These are phyloP conservation scores for Excalfactoria chinensis DNA, from an alignment of 2,113 vertebrate genomes.

Conservation along the genomic window DNA sequence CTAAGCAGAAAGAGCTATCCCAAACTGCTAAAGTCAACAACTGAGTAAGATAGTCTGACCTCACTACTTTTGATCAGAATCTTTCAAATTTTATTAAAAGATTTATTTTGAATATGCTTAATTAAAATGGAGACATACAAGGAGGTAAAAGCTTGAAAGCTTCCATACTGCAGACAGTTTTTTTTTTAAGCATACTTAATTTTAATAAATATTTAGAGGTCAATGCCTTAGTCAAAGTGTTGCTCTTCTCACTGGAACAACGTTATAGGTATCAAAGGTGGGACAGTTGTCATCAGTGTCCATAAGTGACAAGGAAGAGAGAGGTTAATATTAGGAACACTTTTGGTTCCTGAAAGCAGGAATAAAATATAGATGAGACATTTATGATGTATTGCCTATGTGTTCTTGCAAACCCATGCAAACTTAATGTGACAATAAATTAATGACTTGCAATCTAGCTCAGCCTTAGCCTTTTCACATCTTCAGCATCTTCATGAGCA, in stretches of 20 bases:
- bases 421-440: neutral
- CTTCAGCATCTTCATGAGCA: neutral
- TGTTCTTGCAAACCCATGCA: neutral
- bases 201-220: neutral
- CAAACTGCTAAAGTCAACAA: neutral
- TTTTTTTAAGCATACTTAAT: neutral
- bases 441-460: neutral
- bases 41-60: neutral
- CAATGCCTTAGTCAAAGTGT: neutral
- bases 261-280: neutral
- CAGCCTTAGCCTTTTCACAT: neutral
- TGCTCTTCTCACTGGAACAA: neutral
- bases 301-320: neutral
- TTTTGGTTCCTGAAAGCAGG: neutral
- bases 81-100: neutral
- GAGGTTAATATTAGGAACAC: neutral
- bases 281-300: neutral
- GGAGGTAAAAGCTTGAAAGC: neutral
- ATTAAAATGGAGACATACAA: neutral
- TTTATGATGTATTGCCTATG: neutral
- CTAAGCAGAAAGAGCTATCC: neutral
- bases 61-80: neutral
- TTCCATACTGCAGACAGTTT: neutral
- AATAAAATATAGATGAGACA: neutral
- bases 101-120: neutral